Percentiles rank a stretch among this genome's conserved stretches.
Conservation (phyloP, 2,797 vertebrate species). For the Danio choprae region DNA sequence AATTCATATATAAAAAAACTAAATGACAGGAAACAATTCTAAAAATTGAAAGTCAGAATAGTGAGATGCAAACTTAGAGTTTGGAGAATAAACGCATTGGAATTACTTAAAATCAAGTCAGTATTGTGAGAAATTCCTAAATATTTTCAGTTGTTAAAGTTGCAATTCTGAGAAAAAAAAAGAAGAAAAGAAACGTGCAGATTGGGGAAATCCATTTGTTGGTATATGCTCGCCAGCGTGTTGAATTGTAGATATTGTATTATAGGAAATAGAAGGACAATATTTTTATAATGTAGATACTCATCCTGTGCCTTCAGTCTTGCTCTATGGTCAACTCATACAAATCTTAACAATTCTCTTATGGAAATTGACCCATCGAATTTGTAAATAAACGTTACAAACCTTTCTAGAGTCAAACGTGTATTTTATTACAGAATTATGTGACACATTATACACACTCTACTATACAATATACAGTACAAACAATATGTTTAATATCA, state of each 20-base stretch:
- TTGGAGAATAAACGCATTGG: no score
- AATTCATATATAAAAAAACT: no score
- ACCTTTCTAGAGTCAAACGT: neutral
- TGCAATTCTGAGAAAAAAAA: no score
- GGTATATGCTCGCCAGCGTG: conserved; percentile 58
- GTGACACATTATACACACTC: neutral
- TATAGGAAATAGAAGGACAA: conserved; percentile 73
- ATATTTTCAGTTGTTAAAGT: no score
- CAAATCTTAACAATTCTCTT: conserved; percentile 51
- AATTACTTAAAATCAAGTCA: no score
- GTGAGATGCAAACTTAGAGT: no score
- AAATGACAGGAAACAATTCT: no score
- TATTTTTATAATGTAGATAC: conserved; percentile 81
- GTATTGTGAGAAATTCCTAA: no score
- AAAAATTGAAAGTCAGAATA: no score
- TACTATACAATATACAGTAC: neutral
- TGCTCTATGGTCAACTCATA: conserved; percentile 60
- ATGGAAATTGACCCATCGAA: conserved; percentile 36
- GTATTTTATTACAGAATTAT: neutral
- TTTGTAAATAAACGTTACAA: conserved; percentile 75
- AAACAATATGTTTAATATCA: neutral
- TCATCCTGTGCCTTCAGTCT: conserved; percentile 43
- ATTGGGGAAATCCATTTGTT: neutral
- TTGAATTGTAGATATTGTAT: conserved; percentile 83
- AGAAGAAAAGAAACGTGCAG: no score